Evolutionary conservation across 2,113 vertebrate genomes (phyloP), one percentile per base, ranked within the genome.

Genomic region (Probosciger aterrimus): DNA sequence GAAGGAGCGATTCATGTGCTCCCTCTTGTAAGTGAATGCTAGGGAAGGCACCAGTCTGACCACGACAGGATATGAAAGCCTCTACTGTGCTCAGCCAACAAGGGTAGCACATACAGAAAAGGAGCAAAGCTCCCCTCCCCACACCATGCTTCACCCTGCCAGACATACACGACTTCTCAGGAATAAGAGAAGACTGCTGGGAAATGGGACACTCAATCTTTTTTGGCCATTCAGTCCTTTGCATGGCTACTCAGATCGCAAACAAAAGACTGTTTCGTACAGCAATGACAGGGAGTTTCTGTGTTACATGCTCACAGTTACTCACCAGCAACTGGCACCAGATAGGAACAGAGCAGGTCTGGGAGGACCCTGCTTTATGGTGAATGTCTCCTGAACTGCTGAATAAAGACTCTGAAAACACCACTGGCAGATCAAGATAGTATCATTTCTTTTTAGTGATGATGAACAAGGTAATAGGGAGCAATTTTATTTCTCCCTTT

Each of bases 1-100:
- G 93, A 93, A 94, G 86, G 82, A 88, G 77, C 33, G 10, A 93
- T 96, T 93, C 82, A 95, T 92, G 68, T 67, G 31, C 18, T 86
- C 86, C 35, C n/a, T 77, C 82, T 94, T 57, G 50, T 50, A 84
- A 86, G 47, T n/a, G 63, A 96, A 93, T 35, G 25, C 69, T 63
- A 27, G 70, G 37, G 55, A 82, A 94, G 76, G 91, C 80, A 88
- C 62, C 52, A 79, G 87, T 47, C 52, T 77, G 46, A 80, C 74
- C 12, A 3, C 0, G 0, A 35, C 28, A 71, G 64, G 39, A 49
- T 68, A 71, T 96, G 77, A 96, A 97, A 96, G 93, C 68, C 73
- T n/a, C 90, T 64, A 85, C 82, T 96, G 82, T 95, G 62, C 86
- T 74, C 85, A 70, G 77, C 49, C 86, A 91, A 86, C 77, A 96